phyloP scores from a whole-genome alignment of 2,797 vertebrate genomes.

The Gouania willdenowi region DNA sequence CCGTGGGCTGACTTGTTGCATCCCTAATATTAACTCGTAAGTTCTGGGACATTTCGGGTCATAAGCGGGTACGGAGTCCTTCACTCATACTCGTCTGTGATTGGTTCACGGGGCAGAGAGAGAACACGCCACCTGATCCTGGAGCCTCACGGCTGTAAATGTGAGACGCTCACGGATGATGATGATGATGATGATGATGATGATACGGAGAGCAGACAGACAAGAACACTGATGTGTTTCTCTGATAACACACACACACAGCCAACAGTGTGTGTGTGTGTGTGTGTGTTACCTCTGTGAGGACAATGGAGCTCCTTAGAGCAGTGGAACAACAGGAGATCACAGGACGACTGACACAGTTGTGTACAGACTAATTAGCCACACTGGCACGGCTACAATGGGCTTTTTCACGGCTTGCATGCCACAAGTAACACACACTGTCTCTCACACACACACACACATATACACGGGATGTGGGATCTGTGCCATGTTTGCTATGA shows the following conservation, averaged over 20 bases:
- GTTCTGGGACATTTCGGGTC: too few relatives aligned
- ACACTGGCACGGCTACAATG: conserved; percentile 63
- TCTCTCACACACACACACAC: conserved; percentile 8
- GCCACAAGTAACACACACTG: conserved; percentile 24
- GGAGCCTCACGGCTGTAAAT: conserved; percentile 48
- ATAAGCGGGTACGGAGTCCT: too few relatives aligned
- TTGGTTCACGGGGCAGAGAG: conserved; percentile 22
- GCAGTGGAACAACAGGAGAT: conserved; percentile 50
- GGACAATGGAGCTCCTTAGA: conserved; percentile 53
- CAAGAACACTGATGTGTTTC: conserved; percentile 47
- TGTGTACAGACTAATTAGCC: conserved; percentile 75
- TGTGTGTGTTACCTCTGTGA: conserved; percentile 36
- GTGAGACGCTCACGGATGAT: conserved; percentile 36
- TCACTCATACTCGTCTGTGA: too few relatives aligned
- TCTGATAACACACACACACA: conserved; percentile 34
- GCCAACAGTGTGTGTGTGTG: conserved; percentile 1
- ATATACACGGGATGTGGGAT: conserved; percentile 43
- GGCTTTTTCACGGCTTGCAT: conserved; percentile 54
- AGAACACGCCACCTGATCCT: conserved; percentile 54
- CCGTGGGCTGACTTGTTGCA: too few relatives aligned
- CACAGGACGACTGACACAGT: conserved; percentile 59
- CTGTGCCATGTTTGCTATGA: conserved; percentile 65
- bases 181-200: conserved; percentile 37
- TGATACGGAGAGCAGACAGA: conserved; percentile 40
- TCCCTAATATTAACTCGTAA: too few relatives aligned